A percentile compares a stretch with the other conserved stretches of the same genome.
These are phyloP conservation scores for Nothocercus julius DNA, from an alignment of 2,113 vertebrate species.

Conservation along the genomic window DNA sequence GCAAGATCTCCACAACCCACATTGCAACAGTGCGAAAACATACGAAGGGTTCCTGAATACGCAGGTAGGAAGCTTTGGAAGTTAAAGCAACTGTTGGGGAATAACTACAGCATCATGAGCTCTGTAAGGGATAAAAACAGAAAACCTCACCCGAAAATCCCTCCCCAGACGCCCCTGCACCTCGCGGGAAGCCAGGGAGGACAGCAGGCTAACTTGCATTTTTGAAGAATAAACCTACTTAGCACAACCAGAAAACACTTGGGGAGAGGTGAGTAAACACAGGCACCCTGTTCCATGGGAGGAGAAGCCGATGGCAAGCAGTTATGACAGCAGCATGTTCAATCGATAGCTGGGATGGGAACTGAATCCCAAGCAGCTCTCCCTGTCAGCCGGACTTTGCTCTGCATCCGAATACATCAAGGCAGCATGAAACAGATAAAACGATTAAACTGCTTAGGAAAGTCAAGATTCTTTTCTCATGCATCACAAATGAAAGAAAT, in stretches of 20 bases:
- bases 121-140: not conserved
- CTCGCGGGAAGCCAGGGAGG: not conserved
- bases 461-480: not conserved
- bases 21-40: not conserved
- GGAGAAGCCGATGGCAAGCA: not conserved
- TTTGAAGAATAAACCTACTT: not conserved
- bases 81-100: not conserved
- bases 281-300: not conserved
- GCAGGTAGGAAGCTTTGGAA: not conserved
- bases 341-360: not conserved
- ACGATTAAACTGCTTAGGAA: not conserved
- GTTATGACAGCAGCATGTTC: accelerated
- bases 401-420: not conserved
- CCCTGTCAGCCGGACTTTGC: not conserved
- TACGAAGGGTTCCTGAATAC: not conserved
- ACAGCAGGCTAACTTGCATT: not conserved
- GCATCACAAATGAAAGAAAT: not conserved
- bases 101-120: not conserved
- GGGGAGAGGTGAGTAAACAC: not conserved
- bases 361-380: not conserved
- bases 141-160: not conserved
- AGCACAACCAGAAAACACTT: not conserved
- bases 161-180: not conserved
- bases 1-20: not conserved
- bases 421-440: not conserved